Base-by-base conservation (phyloP, 2,888 invertebrate species). In the Gastrophysa polygoni region DNA sequence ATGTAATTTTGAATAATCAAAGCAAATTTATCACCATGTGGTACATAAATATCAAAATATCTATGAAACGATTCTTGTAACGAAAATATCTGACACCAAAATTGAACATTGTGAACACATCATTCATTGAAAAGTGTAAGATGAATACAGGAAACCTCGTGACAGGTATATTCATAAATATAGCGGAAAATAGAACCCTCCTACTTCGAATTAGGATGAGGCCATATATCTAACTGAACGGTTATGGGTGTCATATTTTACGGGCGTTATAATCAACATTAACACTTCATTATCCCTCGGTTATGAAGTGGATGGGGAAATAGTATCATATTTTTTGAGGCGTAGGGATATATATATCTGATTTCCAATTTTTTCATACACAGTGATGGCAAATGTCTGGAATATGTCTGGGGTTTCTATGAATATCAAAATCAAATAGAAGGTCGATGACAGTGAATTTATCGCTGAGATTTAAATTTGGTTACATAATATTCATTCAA, bases 111-210 rank as follows among this genome's bases (percentile, higher is more conserved):
- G 66, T 64, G 63, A 64, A 51, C 55, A 59, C 54, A 34, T 24
- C 4, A 55, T 49, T 68, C 69, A 70, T 70, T 69, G 71, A 72
- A 72, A 70, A 65, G 49, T 65, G 66, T 64, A 71, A 70, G 68
- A 70, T 59, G 68, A 66, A 66, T 67, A 69, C 71, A 67, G 71
- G 72, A 72, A 71, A 67, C 63, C 59, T 62, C 61, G 51, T 57
- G 68, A 70, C 68, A 72, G 68, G 63, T 67, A 68, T 66, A 68
- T 67, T 70, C 67, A 62, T 69, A 68, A 70, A 71, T 71, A 71
- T 58, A 52, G 56, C 59, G 50, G 49, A 57, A 63, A 66, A 63
- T 59, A 64, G 59, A 57, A 56, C 52, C 68, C 59, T 57, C 64
- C 52, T 49, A 56, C 57, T 61, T 59, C 44, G 50, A 63, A 61